These are phyloP conservation scores for Cosmia trapezina DNA, from an alignment of 2,888 invertebrate genomes.

Conservation along the genomic window DNA sequence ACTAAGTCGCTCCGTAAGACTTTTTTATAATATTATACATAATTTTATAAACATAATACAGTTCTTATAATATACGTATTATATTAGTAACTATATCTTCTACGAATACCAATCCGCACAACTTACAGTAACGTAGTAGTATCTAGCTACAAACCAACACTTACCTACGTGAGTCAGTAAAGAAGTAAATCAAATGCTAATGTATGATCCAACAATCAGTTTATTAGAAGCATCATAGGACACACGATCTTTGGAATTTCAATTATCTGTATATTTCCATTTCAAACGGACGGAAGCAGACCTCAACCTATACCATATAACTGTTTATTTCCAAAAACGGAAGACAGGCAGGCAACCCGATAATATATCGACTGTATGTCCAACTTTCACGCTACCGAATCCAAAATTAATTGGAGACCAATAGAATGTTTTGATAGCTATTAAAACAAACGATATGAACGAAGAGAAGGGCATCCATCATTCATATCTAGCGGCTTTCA, in stretches of 20 bases:
- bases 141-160: not conserved
- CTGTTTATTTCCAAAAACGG: constrained; percentile 38
- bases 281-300: constrained; percentile 7
- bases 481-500: constrained; percentile 70
- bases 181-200: not conserved
- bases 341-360: constrained; percentile 34
- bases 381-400: constrained; percentile 66
- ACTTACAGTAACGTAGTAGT: not conserved
- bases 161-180: not conserved
- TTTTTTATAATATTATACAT: too few relatives aligned
- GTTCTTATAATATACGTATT: too few relatives aligned
- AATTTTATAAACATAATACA: too few relatives aligned
- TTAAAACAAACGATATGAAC: constrained; percentile 67
- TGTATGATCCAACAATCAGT: not conserved
- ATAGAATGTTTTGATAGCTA: constrained; percentile 69
- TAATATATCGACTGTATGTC: constrained; percentile 54
- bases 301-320: constrained; percentile 13
- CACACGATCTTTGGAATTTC: constrained; percentile 1
- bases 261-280: not conserved
- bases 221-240: not conserved
- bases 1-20: too few relatives aligned
- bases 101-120: not conserved
- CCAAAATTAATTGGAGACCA: constrained; percentile 65
- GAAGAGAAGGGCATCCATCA: constrained; percentile 70
- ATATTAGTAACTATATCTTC: too few relatives aligned